Evolutionary conservation across 2,888 invertebrate genomes (phyloP).

Genomic region (Mythimna loreyi): DNA sequence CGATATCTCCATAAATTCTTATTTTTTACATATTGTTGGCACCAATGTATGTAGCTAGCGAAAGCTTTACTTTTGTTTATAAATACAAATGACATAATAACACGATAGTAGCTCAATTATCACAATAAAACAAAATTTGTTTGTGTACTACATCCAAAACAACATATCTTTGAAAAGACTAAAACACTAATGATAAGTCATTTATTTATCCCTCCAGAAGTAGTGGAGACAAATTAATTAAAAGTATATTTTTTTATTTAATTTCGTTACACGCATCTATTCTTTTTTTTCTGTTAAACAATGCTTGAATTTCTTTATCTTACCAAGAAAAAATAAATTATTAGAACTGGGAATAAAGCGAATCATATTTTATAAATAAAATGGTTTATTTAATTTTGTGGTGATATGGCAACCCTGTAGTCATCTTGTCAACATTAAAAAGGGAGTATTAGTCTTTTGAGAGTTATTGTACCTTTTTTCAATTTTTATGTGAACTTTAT

Average conservation of each 20-base stretch:
- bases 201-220: neutral
- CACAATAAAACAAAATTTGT: slow-evolving; percentile 63
- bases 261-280: neutral
- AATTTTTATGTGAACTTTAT: neutral
- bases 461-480: neutral
- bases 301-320: slow-evolving; percentile 4
- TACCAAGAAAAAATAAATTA: slow-evolving; percentile 45
- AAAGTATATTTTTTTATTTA: neutral
- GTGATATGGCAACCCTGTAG: slow-evolving; percentile 44
- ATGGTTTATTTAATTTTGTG: slow-evolving; percentile 27
- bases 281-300: slow-evolving; percentile 8
- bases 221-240: neutral
- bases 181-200: slow-evolving; percentile 4
- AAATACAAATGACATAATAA: slow-evolving; percentile 61
- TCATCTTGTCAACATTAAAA: slow-evolving; percentile 3
- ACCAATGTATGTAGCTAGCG: neutral
- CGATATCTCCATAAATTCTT: slow-evolving; percentile 4
- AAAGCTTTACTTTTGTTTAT: slow-evolving; percentile 62
- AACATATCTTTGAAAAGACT: slow-evolving; percentile 11
- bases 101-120: slow-evolving; percentile 58
- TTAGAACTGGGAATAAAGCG: slow-evolving; percentile 24
- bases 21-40: slow-evolving; percentile 9
- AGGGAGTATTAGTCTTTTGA: neutral
- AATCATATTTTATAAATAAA: slow-evolving; percentile 4
- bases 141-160: slow-evolving; percentile 25